A percentile compares a stretch with the other conserved stretches of the same genome.
These are phyloP conservation scores for Anorthoa munda DNA, from an alignment of 2,888 invertebrate species.

Conservation along the genomic window DNA sequence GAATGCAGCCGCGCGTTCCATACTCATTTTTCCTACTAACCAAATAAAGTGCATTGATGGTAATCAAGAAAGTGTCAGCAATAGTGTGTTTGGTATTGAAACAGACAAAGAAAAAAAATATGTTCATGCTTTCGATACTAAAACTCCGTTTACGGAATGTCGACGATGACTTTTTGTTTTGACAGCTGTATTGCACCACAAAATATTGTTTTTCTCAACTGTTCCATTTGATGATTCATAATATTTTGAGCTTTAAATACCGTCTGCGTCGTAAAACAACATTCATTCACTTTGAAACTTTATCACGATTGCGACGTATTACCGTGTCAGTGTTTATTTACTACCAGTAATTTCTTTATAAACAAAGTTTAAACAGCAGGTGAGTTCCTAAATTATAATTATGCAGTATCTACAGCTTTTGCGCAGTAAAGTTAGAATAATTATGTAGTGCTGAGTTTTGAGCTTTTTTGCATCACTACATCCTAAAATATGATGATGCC, in stretches of 20 bases:
- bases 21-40: fast-evolving
- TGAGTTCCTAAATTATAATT: conserved; percentile 28
- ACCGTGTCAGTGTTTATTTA: conserved; percentile 45
- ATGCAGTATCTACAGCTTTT: conserved; percentile 6
- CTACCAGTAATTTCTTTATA: conserved; percentile 18
- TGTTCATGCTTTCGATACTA: background rate
- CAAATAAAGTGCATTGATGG: background rate
- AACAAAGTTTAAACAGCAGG: conserved; percentile 27
- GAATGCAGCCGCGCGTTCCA: conserved; percentile 6
- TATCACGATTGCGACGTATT: conserved; percentile 57
- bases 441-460: background rate
- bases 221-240: conserved; percentile 80
- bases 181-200: conserved; percentile 78
- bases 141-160: background rate
- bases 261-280: conserved; percentile 63
- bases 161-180: conserved; percentile 73
- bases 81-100: background rate
- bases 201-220: conserved; percentile 74
- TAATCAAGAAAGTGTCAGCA: background rate
- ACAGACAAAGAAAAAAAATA: background rate
- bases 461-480: background rate
- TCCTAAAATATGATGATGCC: background rate
- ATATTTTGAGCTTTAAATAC: conserved; percentile 72
- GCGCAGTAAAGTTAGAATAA: conserved; percentile 1
- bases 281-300: conserved; percentile 72